Conservation (phyloP, 2,888 invertebrate species). For the Lydus trimaculatus region DNA sequence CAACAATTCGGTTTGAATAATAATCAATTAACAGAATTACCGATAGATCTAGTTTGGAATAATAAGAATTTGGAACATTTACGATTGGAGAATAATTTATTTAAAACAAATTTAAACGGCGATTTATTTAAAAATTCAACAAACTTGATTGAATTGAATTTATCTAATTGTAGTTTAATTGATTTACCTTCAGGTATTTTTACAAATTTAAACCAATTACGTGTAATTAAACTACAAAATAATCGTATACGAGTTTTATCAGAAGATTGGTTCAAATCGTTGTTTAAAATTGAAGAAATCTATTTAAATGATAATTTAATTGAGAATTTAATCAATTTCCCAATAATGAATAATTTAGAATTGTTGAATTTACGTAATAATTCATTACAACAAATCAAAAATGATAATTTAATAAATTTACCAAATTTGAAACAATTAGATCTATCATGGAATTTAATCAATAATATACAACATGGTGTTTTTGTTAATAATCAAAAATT, state of each 20-base stretch:
- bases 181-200: slow-evolving; percentile 60
- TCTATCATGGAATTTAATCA: not conserved
- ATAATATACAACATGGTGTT: slow-evolving; percentile 33
- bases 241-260: not conserved
- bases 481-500: slow-evolving; percentile 65
- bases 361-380: not conserved
- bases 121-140: slow-evolving; percentile 10
- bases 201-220: slow-evolving; percentile 26
- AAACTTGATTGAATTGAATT: slow-evolving; percentile 60
- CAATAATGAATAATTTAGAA: not conserved
- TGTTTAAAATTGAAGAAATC: not conserved
- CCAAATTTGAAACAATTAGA: not conserved
- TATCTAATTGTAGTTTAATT: slow-evolving; percentile 72
- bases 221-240: not conserved
- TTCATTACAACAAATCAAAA: not conserved
- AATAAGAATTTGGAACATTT: slow-evolving; percentile 12
- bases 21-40: slow-evolving; percentile 60
- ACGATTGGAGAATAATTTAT: slow-evolving; percentile 48
- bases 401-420: not conserved
- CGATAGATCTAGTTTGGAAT: not conserved
- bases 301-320: not conserved
- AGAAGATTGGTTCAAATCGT: not conserved
- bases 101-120: slow-evolving; percentile 31
- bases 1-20: slow-evolving; percentile 70
- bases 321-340: not conserved